Evolutionary conservation across 2,113 vertebrate species (phyloP).

Genomic region (Pao palembangensis): DNA sequence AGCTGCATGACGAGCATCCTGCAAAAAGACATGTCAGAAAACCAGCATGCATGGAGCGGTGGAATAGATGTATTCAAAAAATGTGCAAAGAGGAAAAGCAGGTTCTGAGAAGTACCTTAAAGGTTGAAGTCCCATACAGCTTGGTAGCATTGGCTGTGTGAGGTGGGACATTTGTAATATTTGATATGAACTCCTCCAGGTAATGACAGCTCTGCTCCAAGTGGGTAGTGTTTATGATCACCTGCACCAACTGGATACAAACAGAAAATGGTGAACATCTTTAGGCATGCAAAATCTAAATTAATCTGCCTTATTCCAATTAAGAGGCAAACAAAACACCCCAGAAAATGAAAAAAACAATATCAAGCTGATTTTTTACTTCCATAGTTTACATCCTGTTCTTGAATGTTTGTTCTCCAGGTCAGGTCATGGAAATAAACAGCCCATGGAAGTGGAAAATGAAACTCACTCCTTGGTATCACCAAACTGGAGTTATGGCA

Average conservation of each 20-base stretch:
- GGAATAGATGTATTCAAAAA: not conserved
- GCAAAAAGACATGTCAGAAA: not conserved
- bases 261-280: not conserved
- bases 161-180: slow-evolving; percentile 94
- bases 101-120: slow-evolving; percentile 80
- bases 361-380: not conserved
- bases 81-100: not conserved
- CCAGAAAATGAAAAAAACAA: not conserved
- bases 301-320: not conserved
- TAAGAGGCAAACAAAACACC: not conserved
- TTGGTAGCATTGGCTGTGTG: slow-evolving; percentile 90
- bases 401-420: slow-evolving; percentile 4
- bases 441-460: slow-evolving; percentile 10
- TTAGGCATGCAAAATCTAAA: not conserved
- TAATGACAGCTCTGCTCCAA: slow-evolving; percentile 93
- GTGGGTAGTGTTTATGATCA: slow-evolving; percentile 97
- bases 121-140: slow-evolving; percentile 92
- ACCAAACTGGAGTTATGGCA: not conserved
- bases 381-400: slow-evolving; percentile 6
- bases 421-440: not conserved
- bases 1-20: slow-evolving; percentile 93
- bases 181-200: slow-evolving; percentile 97
- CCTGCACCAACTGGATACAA: slow-evolving; percentile 86
- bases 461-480: slow-evolving; percentile 1
- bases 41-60: too few species aligned